Conservation (phyloP, 1,140 invertebrate genomes). For the Dreissena polymorpha region DNA sequence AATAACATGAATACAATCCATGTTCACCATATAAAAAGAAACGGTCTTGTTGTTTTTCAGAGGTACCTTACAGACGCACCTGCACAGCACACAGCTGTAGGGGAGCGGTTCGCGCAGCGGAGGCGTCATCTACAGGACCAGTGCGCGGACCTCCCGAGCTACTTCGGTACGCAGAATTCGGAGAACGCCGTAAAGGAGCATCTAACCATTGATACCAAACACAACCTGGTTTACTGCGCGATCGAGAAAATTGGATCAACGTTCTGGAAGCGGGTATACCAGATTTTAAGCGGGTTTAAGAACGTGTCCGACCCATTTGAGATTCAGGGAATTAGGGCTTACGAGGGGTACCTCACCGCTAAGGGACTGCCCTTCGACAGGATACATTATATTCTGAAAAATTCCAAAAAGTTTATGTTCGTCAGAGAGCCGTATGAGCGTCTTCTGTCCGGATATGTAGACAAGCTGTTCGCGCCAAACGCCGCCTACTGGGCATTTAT, state of each 20-base stretch:
- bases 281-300: conserved; percentile 62
- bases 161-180: conserved; percentile 60
- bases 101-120: conserved; percentile 18
- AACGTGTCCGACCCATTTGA: conserved; percentile 62
- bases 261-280: conserved; percentile 71
- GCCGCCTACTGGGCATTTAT: conserved; percentile 70
- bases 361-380: conserved; percentile 63
- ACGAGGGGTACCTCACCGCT: conserved; percentile 62
- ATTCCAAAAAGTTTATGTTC: conserved; percentile 69
- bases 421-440: conserved; percentile 72
- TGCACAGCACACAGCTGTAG: neutral
- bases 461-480: conserved; percentile 74
- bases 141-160: conserved; percentile 55
- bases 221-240: conserved; percentile 69
- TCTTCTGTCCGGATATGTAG: conserved; percentile 71
- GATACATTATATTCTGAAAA: conserved; percentile 56
- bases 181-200: conserved; percentile 64
- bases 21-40: too few species aligned
- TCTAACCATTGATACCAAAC: conserved; percentile 55
- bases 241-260: conserved; percentile 73
- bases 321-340: conserved; percentile 60
- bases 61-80: neutral
- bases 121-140: conserved; percentile 32
- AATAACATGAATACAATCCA: too few species aligned
- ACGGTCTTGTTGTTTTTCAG: conserved; percentile 14